Conservation (phyloP, 2,113 vertebrate species). For the Rhinolophus sinicus region DNA sequence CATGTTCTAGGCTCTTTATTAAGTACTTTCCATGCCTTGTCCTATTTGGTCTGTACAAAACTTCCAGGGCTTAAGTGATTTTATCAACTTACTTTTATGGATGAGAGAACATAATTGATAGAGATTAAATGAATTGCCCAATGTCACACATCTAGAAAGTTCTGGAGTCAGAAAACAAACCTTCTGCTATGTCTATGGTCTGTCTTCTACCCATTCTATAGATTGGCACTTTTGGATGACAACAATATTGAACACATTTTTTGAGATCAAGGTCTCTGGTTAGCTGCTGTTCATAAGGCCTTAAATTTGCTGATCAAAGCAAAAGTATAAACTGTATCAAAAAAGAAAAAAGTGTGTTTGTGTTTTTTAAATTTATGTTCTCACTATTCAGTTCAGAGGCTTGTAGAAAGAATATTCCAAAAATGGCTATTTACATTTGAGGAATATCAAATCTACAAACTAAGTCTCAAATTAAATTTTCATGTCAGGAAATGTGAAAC, state of each 20-base stretch:
- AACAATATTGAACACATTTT: background rate
- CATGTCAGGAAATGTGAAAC: background rate
- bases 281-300: background rate
- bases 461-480: background rate
- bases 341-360: background rate
- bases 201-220: background rate
- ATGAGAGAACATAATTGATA: background rate
- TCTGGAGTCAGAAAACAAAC: background rate
- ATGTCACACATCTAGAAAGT: background rate
- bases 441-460: background rate
- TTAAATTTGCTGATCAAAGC: background rate
- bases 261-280: background rate
- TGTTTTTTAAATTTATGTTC: background rate
- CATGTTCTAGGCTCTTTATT: background rate
- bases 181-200: background rate
- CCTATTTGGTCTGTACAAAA: background rate
- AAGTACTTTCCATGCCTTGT: background rate
- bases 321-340: background rate
- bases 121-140: background rate
- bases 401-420: background rate
- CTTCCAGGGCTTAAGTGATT: background rate
- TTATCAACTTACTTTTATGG: slow-evolving; percentile 7
- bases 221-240: background rate
- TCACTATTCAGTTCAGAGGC: background rate
- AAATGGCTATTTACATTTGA: background rate